These are phyloP conservation scores for Ornithoptera alexandrae DNA, from an alignment of 2,888 invertebrate genomes.

Conservation along the genomic window DNA sequence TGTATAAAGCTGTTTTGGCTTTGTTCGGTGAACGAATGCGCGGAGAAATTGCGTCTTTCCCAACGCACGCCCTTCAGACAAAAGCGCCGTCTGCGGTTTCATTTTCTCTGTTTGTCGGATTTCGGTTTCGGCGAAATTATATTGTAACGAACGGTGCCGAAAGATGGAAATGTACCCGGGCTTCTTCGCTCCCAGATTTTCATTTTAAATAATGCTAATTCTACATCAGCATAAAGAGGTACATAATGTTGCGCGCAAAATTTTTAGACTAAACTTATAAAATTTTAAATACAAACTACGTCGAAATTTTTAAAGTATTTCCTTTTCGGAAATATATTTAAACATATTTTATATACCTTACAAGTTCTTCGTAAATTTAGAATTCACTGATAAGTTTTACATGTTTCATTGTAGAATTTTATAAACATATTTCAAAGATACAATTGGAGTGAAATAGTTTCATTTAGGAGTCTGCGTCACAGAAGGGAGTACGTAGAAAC, in stretches of 20 bases:
- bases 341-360: no score
- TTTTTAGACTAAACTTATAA: neutral
- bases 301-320: no score
- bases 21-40: conserved; percentile 25
- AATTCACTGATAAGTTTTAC: no score
- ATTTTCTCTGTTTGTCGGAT: conserved; percentile 13
- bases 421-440: neutral
- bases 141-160: conserved; percentile 18
- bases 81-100: conserved; percentile 27
- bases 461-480: conserved; percentile 2
- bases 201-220: conserved; percentile 8
- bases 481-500: conserved; percentile 4
- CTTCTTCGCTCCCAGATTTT: neutral
- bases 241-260: conserved; percentile 6
- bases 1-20: conserved; percentile 27
- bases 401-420: no score
- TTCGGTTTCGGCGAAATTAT: conserved; percentile 17
- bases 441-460: neutral
- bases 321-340: no score
- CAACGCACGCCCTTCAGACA: conserved; percentile 27
- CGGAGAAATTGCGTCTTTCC: conserved; percentile 27
- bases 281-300: neutral
- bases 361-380: no score
- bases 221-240: conserved; percentile 1
- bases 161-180: conserved; percentile 7